Percentiles rank a stretch among this genome's conserved stretches.
Conservation (phyloP, 2,797 vertebrate genomes). For the Megaceryle alcyon region DNA sequence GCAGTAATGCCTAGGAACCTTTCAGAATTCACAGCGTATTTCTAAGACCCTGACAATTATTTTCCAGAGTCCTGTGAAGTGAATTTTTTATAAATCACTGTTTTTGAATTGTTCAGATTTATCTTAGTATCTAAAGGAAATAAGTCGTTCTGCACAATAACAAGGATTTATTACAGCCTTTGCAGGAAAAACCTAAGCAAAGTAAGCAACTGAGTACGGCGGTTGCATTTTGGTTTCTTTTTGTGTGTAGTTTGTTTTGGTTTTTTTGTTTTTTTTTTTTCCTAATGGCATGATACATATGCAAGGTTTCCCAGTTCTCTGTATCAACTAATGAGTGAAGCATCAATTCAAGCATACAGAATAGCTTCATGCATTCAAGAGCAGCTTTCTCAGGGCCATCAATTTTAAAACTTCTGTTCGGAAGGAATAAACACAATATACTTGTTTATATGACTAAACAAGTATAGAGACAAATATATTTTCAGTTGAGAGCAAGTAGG, state of each 20-base stretch:
- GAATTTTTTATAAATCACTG: not conserved
- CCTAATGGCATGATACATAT: not conserved
- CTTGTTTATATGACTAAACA: not conserved
- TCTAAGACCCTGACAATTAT: not conserved
- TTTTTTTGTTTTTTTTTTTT: not conserved
- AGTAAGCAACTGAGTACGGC: not conserved
- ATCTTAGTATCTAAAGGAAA: not conserved
- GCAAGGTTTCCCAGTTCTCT: not conserved
- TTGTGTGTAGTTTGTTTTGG: not conserved
- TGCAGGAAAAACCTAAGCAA: not conserved
- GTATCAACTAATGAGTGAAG: not conserved
- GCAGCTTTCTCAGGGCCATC: not conserved
- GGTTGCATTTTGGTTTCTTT: not conserved
- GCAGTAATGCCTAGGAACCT: not conserved
- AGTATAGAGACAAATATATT: fast-evolving
- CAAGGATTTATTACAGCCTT: not conserved
- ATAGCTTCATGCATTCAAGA: not conserved
- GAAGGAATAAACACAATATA: not conserved
- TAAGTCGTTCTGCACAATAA: not conserved
- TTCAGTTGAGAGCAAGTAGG: not conserved
- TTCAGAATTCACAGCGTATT: not conserved
- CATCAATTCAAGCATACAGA: not conserved
- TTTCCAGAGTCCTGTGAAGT: not conserved
- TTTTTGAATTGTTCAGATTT: not conserved
- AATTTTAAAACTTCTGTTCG: not conserved